These are phyloP conservation scores for Glaucopsyche alexis DNA, from an alignment of 2,888 invertebrate species.

Conservation along the genomic window DNA sequence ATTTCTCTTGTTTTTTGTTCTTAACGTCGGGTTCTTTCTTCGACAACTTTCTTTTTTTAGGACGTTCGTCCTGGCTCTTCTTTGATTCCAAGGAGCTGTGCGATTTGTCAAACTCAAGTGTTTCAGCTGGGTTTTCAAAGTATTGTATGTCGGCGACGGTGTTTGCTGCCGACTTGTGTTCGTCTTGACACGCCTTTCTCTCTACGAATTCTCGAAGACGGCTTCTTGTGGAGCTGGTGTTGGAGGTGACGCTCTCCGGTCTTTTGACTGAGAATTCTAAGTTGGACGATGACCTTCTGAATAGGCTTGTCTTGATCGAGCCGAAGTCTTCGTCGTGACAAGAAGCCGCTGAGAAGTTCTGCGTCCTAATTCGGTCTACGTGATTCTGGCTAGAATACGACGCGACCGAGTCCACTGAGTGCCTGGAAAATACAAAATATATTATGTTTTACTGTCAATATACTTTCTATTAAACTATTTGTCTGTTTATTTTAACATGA, in stretches of 20 bases:
- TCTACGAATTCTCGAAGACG: constrained; percentile 77
- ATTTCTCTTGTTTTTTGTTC: constrained; percentile 71
- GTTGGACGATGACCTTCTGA: constrained; percentile 72
- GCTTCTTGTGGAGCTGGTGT: constrained; percentile 76
- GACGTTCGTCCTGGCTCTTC: constrained; percentile 67
- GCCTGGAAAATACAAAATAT: constrained; percentile 69
- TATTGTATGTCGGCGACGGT: constrained; percentile 73
- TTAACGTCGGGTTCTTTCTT: constrained; percentile 64
- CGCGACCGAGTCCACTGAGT: constrained; percentile 81
- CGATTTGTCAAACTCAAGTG: constrained; percentile 70
- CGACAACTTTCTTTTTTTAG: constrained; percentile 70
- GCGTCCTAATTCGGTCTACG: constrained; percentile 80
- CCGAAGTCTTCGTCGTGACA: constrained; percentile 78
- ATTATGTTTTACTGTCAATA: constrained; percentile 55
- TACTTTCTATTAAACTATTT: constrained; percentile 34
- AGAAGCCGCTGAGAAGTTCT: constrained; percentile 78
- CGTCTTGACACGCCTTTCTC: constrained; percentile 76
- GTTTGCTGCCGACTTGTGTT: constrained; percentile 71
- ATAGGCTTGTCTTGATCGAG: constrained; percentile 75
- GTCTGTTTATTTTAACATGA: background rate
- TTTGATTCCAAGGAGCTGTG: constrained; percentile 66
- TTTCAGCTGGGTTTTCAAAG: constrained; percentile 76
- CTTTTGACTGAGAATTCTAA: constrained; percentile 69
- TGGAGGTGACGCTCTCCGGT: constrained; percentile 73
- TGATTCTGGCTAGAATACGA: constrained; percentile 81